Evolutionary conservation across 2,113 vertebrate species (phyloP), one percentile per base, ranked within the genome.

Genomic region (Otocyon megalotis): DNA sequence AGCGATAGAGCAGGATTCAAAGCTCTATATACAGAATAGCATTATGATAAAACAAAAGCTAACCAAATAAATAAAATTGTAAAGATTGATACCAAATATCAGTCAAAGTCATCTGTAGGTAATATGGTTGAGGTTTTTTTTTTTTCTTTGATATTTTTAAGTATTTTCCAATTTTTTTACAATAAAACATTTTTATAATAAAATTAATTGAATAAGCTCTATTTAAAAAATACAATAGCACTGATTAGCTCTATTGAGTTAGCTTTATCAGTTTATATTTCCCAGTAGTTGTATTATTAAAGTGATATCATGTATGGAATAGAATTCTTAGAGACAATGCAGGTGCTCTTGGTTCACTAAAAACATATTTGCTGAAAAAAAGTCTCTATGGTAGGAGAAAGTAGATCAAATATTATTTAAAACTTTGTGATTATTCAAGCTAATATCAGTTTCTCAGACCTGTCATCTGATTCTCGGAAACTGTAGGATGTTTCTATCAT

Each of bases 191-290:
- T 77, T 81, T 86, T 63, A 91, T 35, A 83, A 54, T 80, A 93
- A 92, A 89, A 30, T 37, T 69, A 82, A 80, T 94, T 43, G 88
- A 85, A 86, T 80, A 50, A 88, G 35, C 12, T 63, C 67, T 63
- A 20, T 82, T 80, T 58, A 54, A 77, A 87, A 88, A 79, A 84
- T 11, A 53, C 22, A 97, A 56, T 72, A 26, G 37, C n/a, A 90
- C 56, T 62, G 32, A 54, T 56, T 89, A 62, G n/a, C 11, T 77
- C 32, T 86, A 17, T 60, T 86, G 65, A 65, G 35, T 93, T 67
- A 83, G 32, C 65, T 82, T 43, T 79, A 85, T 53, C 62, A 26
- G 4, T 79, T 93, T 95, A 10, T 32, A 82, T 91, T 93, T 74
- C 24, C 24, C 48, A 30, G 13, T 54, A 7, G 17, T 81, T 86